Evolutionary conservation across 2,113 vertebrate species (phyloP).

Genomic region (Heteronetta atricapilla): DNA sequence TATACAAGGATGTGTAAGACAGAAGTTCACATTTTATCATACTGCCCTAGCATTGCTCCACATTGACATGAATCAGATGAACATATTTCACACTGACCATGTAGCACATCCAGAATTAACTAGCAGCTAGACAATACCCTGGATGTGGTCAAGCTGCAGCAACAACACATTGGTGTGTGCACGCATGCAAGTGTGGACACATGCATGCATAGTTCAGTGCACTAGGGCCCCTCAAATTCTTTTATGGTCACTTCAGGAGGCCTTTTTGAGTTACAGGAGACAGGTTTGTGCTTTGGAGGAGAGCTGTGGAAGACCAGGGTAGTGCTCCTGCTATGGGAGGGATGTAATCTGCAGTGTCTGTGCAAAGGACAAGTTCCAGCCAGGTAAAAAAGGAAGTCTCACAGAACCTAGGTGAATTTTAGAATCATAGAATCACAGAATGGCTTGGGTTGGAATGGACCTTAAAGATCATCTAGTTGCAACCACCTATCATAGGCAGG

Average conservation of each 20-base stretch:
- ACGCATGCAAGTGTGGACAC: background rate
- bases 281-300: background rate
- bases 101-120: background rate
- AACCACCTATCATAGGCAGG: no score
- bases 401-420: background rate
- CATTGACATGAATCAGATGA: no score
- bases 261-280: background rate
- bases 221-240: background rate
- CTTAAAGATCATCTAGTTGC: no score
- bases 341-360: background rate
- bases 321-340: background rate
- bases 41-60: no score
- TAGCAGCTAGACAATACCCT: background rate
- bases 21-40: no score
- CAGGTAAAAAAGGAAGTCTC: background rate
- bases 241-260: background rate
- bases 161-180: background rate
- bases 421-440: no score
- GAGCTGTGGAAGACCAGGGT: background rate
- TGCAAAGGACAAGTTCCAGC: background rate
- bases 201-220: background rate
- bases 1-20: no score
- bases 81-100: background rate
- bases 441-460: no score
- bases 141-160: background rate